Base-by-base conservation (phyloP, 2,797 vertebrate genomes). In the Rallus crepitans region DNA sequence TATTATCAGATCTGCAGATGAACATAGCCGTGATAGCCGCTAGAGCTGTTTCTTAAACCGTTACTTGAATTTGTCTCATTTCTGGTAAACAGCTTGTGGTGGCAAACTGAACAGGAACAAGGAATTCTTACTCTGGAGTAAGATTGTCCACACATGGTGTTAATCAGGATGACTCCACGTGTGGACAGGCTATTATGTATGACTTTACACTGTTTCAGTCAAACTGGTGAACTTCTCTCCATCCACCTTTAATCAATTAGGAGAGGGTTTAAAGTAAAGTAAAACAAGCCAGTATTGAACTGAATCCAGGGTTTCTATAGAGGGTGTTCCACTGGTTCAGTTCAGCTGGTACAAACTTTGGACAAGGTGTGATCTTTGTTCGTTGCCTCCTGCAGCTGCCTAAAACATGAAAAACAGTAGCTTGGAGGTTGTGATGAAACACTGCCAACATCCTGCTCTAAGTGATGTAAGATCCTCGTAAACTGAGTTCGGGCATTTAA, bases 141-240 rank as follows among this genome's bases (percentile, higher is more conserved):
- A 84, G 73, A 89, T 82, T 39, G 56, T 84, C 57, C 68, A 96
- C 90, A 95, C 66, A 82, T 96, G 91, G 88, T 95, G 80, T 93
- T 96, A 90, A 96, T 96, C 91, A 96, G 82, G 59, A 25, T 47
- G 77, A 64, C 66, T 84, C 70, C 66, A 25, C 70, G 76, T 91
- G 73, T 64, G 86, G 93, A 94, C 89, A 94, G 52, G 56, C 91
- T 78, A 35, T 82, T 76, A 84, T 15, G 66, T 79, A 52, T 82
- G 93, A 93, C 66, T 93, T 91, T 7, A 91, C 80, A 84, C 60
- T 53, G 56, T 12, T 87, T 82, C 63, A 89, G 80, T 59, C 42
- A 55, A 2, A 11, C 56, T 31, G 42, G 75, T 82, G 81, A 83
- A 40, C 47, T 89, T 65, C 88, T 70, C 94, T 90, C 35, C 76